Evolutionary conservation across 1,140 invertebrate genomes (phyloP).

Genomic region (Hycleus phaleratus): DNA sequence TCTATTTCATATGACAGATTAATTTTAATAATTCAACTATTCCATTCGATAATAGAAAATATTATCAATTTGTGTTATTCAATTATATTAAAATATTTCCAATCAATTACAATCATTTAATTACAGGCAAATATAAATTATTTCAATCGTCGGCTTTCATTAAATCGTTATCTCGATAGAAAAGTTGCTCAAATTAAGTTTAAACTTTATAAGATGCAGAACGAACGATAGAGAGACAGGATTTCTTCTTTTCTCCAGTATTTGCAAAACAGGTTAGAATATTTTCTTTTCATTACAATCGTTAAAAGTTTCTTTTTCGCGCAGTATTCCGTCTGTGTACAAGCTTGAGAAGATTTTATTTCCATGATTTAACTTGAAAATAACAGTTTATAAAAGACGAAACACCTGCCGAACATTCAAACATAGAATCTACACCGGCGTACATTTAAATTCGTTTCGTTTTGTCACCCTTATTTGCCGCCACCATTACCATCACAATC

Average conservation of each 20-base stretch:
- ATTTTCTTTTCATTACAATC: conserved; percentile 22
- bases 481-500: background rate
- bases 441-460: background rate
- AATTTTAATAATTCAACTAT: no score
- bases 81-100: no score
- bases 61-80: no score
- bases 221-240: background rate
- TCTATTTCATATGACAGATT: no score
- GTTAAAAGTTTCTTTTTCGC: conserved; percentile 23
- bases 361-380: conserved; percentile 21
- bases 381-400: conserved; percentile 16
- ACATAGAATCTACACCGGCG: background rate
- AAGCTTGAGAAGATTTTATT: conserved; percentile 10
- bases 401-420: conserved; percentile 5
- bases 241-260: background rate
- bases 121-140: no score
- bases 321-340: background rate
- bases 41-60: no score
- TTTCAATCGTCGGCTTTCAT: no score
- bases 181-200: conserved; percentile 1
- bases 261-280: conserved; percentile 11
- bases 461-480: no score
- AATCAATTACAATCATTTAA: no score
- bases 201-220: conserved; percentile 4
- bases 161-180: no score